These are phyloP conservation scores for Peromyscus californicus DNA, from an alignment of 2,113 vertebrate genomes.

Conservation along the genomic window DNA sequence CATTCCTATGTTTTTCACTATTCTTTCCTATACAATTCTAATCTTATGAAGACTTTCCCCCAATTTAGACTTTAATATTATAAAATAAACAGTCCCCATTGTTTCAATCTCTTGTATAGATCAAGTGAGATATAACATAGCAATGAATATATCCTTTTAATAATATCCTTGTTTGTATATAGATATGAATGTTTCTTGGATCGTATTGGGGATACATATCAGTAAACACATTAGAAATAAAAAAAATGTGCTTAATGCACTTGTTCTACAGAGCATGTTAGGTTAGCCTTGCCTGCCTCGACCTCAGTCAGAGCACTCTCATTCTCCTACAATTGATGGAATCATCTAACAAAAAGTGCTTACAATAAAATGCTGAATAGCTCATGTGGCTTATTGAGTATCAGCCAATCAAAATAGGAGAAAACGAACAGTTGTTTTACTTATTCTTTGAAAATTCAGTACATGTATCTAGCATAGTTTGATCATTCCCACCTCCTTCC, in stretches of 20 bases:
- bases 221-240: neutral
- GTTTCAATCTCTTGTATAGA: neutral
- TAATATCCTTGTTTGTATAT: neutral
- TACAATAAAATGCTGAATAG: neutral
- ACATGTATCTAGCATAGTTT: neutral
- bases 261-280: neutral
- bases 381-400: neutral
- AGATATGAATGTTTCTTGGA: neutral
- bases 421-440: neutral
- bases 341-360: neutral
- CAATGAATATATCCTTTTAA: neutral
- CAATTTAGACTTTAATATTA: conserved; percentile 3
- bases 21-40: neutral
- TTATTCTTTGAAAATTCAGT: neutral
- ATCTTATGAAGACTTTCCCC: neutral
- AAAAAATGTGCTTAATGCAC: neutral
- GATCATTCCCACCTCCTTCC: neutral
- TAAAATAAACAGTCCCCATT: neutral
- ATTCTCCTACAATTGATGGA: neutral
- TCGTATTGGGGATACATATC: neutral
- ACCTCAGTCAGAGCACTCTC: neutral
- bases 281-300: neutral
- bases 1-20: neutral
- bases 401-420: neutral
- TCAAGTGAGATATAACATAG: neutral